A percentile compares a stretch with the other conserved stretches of the same genome.
These are phyloP conservation scores for Passer montanus DNA, from an alignment of 2,113 vertebrate genomes.

Conservation along the genomic window DNA sequence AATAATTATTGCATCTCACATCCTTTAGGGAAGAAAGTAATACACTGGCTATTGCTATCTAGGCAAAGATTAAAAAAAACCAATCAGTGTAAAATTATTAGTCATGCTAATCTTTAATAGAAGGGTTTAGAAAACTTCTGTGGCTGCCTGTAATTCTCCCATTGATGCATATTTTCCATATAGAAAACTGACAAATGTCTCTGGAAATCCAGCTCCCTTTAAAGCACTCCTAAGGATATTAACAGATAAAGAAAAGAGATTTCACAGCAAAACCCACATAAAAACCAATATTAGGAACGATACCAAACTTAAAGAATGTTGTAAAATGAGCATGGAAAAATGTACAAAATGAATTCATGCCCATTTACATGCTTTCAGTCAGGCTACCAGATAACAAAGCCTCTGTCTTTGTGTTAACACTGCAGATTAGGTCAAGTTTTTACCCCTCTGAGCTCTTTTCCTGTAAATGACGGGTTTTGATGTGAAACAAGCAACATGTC, in stretches of 20 bases:
- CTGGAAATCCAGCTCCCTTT: conserved; percentile 45
- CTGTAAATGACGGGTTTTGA: conserved; percentile 99
- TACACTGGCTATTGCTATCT: neutral
- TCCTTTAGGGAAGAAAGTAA: neutral
- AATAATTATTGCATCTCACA: neutral
- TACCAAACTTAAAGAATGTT: conserved; percentile 82
- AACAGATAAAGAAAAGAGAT: conserved; percentile 71
- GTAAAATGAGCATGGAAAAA: conserved; percentile 86
- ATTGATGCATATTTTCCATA: conserved; percentile 1
- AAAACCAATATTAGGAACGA: conserved; percentile 77
- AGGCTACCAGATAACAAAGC: conserved; percentile 97
- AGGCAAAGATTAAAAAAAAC: neutral
- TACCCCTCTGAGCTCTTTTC: conserved; percentile 99
- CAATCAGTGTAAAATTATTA: conserved; percentile 9
- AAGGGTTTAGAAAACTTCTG: neutral
- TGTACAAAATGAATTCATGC: conserved; percentile 92
- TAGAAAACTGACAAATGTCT: conserved; percentile 12
- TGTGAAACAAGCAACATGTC: conserved; percentile 99
- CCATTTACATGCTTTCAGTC: conserved; percentile 98
- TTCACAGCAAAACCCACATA: conserved; percentile 68
- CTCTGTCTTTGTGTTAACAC: conserved; percentile 99
- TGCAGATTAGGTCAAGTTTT: conserved; percentile 99
- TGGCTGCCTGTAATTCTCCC: neutral
- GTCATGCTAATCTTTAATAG: conserved; percentile 19
- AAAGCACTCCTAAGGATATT: conserved; percentile 63